These are phyloP conservation scores for Lepilemur septentrionalis DNA, from an alignment of 2,797 vertebrate genomes.

Conservation along the genomic window DNA sequence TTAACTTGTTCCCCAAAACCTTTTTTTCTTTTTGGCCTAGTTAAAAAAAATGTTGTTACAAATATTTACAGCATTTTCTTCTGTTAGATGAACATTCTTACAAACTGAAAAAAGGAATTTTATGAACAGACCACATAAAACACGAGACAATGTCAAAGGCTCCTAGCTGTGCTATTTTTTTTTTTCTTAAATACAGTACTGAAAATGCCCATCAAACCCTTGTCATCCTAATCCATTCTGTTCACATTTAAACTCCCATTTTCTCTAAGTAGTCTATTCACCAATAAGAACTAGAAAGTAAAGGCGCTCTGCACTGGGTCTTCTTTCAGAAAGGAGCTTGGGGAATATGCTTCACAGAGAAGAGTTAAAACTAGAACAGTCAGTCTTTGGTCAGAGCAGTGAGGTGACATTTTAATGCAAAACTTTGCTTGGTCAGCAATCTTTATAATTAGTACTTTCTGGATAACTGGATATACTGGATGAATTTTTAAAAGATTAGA, in stretches of 20 bases:
- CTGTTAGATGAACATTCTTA: conserved; percentile 85
- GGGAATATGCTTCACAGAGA: conserved; percentile 63
- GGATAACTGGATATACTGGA: not conserved
- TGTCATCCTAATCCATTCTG: conserved; percentile 69
- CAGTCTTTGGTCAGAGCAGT: conserved; percentile 86
- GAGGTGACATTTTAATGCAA: conserved; percentile 78
- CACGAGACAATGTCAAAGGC: conserved; percentile 74
- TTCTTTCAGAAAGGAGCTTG: conserved; percentile 70
- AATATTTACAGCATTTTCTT: conserved; percentile 89
- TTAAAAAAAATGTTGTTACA: conserved; percentile 84
- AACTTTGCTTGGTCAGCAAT: conserved; percentile 72
- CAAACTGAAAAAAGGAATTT: conserved; percentile 81
- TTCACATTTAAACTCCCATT: conserved; percentile 74
- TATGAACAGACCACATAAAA: conserved; percentile 80
- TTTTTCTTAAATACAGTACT: conserved; percentile 79
- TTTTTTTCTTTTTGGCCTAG: conserved; percentile 82
- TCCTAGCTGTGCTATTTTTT: conserved; percentile 68
- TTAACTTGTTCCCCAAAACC: conserved; percentile 87
- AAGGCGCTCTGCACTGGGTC: conserved; percentile 76
- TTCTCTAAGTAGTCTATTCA: conserved; percentile 74
- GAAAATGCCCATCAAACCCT: conserved; percentile 67
- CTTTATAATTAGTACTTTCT: conserved; percentile 68
- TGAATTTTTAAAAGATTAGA: conserved; percentile 62
- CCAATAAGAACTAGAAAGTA: conserved; percentile 63
- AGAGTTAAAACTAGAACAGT: conserved; percentile 75